Conservation (phyloP, 37 sponge, comb jelly and placozoan genomes). For the Trichoplax adhaerens region DNA sequence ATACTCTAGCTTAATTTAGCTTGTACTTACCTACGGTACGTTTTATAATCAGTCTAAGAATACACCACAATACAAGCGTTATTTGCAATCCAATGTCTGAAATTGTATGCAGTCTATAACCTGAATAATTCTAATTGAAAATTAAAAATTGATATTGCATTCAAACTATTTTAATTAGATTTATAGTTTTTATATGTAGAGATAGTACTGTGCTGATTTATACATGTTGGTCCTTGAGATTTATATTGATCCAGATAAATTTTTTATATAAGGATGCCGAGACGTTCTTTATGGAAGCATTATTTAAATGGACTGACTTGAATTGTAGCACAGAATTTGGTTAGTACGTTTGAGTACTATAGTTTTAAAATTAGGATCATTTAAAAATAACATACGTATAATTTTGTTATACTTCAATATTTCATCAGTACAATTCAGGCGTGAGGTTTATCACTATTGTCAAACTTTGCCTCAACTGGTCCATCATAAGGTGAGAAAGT, state of each 20-base stretch:
- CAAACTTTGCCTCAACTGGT: constrained; percentile 36
- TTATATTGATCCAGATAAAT: background rate
- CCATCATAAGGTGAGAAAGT: constrained; percentile 43
- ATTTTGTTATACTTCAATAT: background rate
- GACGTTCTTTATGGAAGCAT: constrained; percentile 43
- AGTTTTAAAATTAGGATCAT: background rate
- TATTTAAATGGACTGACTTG: constrained; percentile 73
- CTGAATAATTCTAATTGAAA: no score
- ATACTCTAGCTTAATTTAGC: no score
- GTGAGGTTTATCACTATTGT: constrained; percentile 8
- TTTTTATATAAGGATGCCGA: constrained; percentile 28
- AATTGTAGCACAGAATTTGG: constrained; percentile 60
- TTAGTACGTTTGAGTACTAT: constrained; percentile 1
- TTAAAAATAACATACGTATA: background rate
- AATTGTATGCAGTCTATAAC: no score
- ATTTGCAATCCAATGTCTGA: no score
- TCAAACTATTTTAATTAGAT: no score
- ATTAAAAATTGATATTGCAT: no score
- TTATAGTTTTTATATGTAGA: no score
- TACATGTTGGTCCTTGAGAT: no score
- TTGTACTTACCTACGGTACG: no score
- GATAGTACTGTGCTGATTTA: no score
- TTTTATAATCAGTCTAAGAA: no score
- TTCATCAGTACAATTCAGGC: constrained; percentile 13
- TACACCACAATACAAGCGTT: no score